phyloP scores from a whole-genome alignment of 2,113 vertebrate genomes.

The Callaeas wilsoni region DNA sequence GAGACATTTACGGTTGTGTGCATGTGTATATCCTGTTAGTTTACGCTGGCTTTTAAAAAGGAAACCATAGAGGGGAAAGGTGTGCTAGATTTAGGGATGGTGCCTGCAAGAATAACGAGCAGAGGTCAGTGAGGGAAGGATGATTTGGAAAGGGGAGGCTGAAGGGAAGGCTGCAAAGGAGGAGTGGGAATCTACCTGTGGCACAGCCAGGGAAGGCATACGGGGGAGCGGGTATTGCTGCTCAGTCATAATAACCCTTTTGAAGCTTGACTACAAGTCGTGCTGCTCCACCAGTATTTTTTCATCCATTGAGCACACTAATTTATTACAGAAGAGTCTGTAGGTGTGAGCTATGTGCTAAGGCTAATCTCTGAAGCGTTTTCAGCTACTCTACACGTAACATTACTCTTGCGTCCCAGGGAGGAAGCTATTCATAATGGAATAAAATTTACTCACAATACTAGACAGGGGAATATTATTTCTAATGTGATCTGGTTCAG shows the following conservation, averaged over 20 bases:
- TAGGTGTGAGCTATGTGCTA: constrained; percentile 36
- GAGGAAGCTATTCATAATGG: constrained; percentile 34
- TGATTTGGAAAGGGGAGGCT: background rate
- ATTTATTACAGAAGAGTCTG: constrained; percentile 36
- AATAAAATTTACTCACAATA: constrained; percentile 45
- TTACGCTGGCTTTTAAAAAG: background rate
- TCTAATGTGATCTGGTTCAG: background rate
- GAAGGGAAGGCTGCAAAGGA: background rate
- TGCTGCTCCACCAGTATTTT: constrained; percentile 17
- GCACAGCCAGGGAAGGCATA: background rate
- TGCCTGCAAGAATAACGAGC: background rate
- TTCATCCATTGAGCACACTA: constrained; percentile 33
- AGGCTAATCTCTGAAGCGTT: constrained; percentile 47
- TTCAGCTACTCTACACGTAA: background rate
- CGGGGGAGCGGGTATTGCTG: background rate
- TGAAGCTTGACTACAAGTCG: constrained; percentile 39
- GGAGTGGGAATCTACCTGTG: background rate
- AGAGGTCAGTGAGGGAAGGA: background rate
- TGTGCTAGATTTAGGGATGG: background rate
- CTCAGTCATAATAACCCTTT: constrained; percentile 34
- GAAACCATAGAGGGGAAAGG: background rate
- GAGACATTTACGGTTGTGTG: background rate
- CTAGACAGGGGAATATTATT: constrained; percentile 30
- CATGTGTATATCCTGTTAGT: background rate
- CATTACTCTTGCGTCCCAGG: background rate